Percentiles rank a stretch among this genome's conserved stretches.
phyloP scores from a whole-genome alignment of 1,140 invertebrate genomes.

The Stegodyphus dumicola region DNA sequence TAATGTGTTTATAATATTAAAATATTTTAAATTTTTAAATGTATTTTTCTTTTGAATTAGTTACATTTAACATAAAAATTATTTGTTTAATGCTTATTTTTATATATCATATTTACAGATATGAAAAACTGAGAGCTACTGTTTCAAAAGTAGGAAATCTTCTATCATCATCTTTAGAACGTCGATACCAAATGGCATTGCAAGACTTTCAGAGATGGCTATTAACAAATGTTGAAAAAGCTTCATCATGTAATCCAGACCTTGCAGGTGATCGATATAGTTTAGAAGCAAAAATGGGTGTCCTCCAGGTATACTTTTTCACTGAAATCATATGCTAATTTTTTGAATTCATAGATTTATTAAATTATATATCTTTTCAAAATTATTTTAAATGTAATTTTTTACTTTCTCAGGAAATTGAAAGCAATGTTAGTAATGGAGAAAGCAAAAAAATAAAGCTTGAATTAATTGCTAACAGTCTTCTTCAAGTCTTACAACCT shows the following conservation, averaged over 20 bases:
- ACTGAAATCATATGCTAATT: neutral
- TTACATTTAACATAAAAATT: too few relatives aligned
- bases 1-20: too few relatives aligned
- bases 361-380: neutral
- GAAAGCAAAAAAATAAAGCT: conserved; percentile 64
- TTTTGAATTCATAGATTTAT: neutral
- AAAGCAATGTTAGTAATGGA: conserved; percentile 75
- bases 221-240: conserved; percentile 84
- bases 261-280: conserved; percentile 88
- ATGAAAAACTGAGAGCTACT: conserved; percentile 79
- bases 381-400: neutral
- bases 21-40: too few relatives aligned
- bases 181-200: conserved; percentile 87
- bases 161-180: conserved; percentile 84
- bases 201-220: conserved; percentile 83
- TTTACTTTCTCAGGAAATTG: conserved; percentile 73
- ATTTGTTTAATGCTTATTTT: too few relatives aligned
- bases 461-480: conserved; percentile 60
- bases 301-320: conserved; percentile 70
- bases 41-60: too few relatives aligned
- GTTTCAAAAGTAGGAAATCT: conserved; percentile 84
- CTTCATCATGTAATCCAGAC: conserved; percentile 91
- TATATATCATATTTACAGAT: conserved; percentile 68
- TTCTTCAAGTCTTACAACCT: conserved; percentile 63
- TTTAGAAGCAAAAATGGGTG: conserved; percentile 88